These are phyloP conservation scores for Anticlea derivata DNA, from an alignment of 2,888 invertebrate genomes.

Conservation along the genomic window DNA sequence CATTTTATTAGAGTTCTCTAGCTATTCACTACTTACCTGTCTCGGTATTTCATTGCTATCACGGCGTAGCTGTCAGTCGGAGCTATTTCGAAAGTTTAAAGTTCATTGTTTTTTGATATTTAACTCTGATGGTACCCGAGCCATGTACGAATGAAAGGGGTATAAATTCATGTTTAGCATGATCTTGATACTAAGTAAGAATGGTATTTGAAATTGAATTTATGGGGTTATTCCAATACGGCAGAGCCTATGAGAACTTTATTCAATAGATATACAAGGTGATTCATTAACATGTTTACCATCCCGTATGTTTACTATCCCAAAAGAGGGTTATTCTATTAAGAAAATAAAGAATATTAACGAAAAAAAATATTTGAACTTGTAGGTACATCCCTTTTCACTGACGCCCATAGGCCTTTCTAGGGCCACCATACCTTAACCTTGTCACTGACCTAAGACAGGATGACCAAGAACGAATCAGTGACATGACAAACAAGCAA, in stretches of 20 bases:
- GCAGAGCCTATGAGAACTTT: slow-evolving; percentile 11
- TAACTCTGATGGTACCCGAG: slow-evolving; percentile 52
- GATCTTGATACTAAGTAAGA: slow-evolving; percentile 37
- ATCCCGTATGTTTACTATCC: too few relatives aligned
- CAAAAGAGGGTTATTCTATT: too few relatives aligned
- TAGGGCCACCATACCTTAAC: too few relatives aligned
- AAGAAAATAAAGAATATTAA: too few relatives aligned
- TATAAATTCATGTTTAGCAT: slow-evolving; percentile 39
- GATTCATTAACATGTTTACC: too few relatives aligned
- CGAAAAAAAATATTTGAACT: too few relatives aligned
- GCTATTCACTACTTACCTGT: slow-evolving; percentile 51
- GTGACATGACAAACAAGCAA: too few relatives aligned
- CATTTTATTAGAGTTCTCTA: slow-evolving; percentile 34
- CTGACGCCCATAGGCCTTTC: too few relatives aligned
- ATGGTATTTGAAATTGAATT: slow-evolving; percentile 35
- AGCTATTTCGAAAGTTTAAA: slow-evolving; percentile 69
- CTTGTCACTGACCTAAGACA: too few relatives aligned
- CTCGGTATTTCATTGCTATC: slow-evolving; percentile 61
- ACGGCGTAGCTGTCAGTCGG: slow-evolving; percentile 59
- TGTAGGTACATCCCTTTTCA: too few relatives aligned
- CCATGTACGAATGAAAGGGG: slow-evolving; percentile 35
- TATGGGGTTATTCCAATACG: slow-evolving; percentile 13
- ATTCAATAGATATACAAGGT: too few relatives aligned
- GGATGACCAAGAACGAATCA: too few relatives aligned
- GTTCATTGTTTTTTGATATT: slow-evolving; percentile 70